Evolutionary conservation across 1,140 invertebrate genomes (phyloP).

Genomic region (Armadillidium nasatum): DNA sequence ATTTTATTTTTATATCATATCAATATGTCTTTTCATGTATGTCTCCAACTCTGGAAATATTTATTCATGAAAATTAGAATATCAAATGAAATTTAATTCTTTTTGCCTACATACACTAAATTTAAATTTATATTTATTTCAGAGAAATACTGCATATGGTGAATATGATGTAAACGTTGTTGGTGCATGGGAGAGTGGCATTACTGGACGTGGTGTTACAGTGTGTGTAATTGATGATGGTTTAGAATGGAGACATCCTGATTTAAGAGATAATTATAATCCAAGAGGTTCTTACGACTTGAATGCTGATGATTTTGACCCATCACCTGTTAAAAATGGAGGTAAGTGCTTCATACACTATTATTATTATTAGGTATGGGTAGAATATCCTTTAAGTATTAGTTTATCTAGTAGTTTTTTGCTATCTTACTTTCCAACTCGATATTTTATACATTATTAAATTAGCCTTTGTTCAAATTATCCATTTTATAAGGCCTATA

Average conservation of each 20-base stretch:
- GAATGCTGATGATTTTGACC: slow-evolving; percentile 40
- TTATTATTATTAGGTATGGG: neutral
- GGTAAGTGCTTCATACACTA: slow-evolving; percentile 27
- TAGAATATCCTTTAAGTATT: slow-evolving; percentile 4
- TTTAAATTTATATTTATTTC: neutral
- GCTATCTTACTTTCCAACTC: too few species aligned
- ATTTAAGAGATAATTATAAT: slow-evolving; percentile 68
- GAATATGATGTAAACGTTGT: slow-evolving; percentile 59
- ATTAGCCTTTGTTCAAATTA: too few species aligned
- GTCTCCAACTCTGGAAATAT: too few species aligned
- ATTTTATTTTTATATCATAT: too few species aligned
- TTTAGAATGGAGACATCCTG: slow-evolving; percentile 73
- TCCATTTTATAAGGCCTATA: too few species aligned
- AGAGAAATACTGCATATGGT: slow-evolving; percentile 26
- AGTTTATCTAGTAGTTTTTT: too few species aligned
- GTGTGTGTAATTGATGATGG: slow-evolving; percentile 84
- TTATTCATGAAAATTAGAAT: neutral
- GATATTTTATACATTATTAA: too few species aligned
- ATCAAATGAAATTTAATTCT: neutral
- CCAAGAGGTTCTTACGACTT: slow-evolving; percentile 39
- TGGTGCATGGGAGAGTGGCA: slow-evolving; percentile 71
- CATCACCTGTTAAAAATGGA: slow-evolving; percentile 42
- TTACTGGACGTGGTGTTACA: slow-evolving; percentile 73
- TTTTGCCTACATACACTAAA: neutral
- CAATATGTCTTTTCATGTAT: too few species aligned